phyloP scores from a whole-genome alignment of 1,140 invertebrate species.

The Cyclargus thomasi region DNA sequence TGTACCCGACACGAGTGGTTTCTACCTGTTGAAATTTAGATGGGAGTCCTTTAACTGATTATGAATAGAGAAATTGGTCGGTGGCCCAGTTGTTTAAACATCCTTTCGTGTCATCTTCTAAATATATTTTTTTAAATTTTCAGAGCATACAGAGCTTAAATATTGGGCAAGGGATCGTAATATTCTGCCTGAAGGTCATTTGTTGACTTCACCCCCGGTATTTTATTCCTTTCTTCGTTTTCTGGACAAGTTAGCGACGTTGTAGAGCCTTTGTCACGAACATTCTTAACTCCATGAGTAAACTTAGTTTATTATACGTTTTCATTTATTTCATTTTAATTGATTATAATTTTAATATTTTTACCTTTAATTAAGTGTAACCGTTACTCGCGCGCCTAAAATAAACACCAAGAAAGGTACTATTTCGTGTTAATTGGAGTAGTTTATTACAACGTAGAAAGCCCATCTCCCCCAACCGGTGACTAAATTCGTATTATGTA shows the following conservation, averaged over 20 bases:
- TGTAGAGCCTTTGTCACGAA: neutral
- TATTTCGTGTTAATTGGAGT: neutral
- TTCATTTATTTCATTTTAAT: no score
- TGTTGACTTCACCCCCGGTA: no score
- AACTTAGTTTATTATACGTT: neutral
- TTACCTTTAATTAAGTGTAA: neutral
- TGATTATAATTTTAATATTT: no score
- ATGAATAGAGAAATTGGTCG: neutral
- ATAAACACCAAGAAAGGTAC: neutral
- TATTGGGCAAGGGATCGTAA: no score
- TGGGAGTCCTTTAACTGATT: neutral
- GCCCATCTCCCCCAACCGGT: neutral
- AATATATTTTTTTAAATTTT: no score
- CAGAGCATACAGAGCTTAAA: no score
- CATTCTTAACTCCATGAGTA: neutral
- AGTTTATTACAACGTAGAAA: neutral
- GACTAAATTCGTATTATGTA: neutral
- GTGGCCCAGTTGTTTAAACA: no score
- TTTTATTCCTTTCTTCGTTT: neutral
- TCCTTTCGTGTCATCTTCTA: no score
- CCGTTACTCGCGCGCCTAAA: neutral
- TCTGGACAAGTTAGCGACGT: neutral
- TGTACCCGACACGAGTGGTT: neutral
- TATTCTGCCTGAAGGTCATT: no score
- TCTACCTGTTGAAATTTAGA: constrained; percentile 1